Percentiles rank a stretch among this genome's conserved stretches.
These are phyloP conservation scores for Tigriopus californicus DNA, from an alignment of 2,888 invertebrate genomes.

Conservation along the genomic window DNA sequence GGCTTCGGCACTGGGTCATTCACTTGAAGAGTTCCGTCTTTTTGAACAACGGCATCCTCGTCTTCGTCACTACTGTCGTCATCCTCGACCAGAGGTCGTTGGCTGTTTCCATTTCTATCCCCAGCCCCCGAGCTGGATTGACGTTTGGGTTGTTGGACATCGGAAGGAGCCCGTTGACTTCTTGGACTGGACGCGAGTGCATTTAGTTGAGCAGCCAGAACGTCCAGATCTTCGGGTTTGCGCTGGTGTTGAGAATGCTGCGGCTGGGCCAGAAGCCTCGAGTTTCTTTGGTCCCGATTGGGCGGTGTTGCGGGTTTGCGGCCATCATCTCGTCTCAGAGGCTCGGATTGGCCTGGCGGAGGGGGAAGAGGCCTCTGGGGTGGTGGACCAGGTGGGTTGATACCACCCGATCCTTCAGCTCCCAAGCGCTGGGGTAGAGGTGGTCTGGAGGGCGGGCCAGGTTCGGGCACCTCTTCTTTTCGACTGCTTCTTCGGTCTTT, in stretches of 20 bases:
- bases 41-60: constrained; percentile 15
- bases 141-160: constrained; percentile 11
- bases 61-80: constrained; percentile 14
- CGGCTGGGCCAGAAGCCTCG: constrained; percentile 13
- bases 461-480: constrained; percentile 42
- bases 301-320: constrained; percentile 17
- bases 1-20: constrained; percentile 15
- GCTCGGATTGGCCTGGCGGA: constrained; percentile 35
- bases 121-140: constrained; percentile 3
- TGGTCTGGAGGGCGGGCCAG: constrained; percentile 68
- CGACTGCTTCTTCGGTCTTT: constrained; percentile 25
- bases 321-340: background rate
- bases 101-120: background rate
- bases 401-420: background rate
- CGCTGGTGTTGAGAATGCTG: constrained; percentile 14
- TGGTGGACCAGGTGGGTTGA: constrained; percentile 32
- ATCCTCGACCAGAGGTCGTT: constrained; percentile 9
- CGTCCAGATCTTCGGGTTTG: constrained; percentile 71
- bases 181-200: constrained; percentile 53
- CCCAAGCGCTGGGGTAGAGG: constrained; percentile 45
- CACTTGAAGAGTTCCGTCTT: constrained; percentile 13
- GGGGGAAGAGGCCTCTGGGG: constrained; percentile 66
- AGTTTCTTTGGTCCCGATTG: constrained; percentile 17
- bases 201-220: constrained; percentile 83
- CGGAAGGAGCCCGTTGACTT: constrained; percentile 5